phyloP scores from a whole-genome alignment of 2,113 vertebrate genomes.

The Octodon degus region DNA sequence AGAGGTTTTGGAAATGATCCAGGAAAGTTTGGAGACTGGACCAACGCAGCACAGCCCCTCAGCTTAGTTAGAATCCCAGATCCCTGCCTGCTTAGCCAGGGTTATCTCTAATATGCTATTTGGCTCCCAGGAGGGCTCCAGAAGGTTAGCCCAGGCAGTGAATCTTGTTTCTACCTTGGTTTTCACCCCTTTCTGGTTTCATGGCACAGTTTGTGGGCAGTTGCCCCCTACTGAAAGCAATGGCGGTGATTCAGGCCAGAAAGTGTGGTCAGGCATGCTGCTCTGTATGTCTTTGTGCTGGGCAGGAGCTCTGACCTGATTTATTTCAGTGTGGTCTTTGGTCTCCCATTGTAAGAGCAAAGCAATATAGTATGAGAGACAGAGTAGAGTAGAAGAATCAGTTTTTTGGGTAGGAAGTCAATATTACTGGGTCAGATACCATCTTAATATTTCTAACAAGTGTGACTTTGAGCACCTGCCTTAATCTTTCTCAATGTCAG shows the following conservation, averaged over 20 bases:
- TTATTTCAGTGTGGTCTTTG: background rate
- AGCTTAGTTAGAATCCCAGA: background rate
- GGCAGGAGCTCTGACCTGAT: background rate
- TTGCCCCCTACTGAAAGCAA: background rate
- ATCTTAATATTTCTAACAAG: background rate
- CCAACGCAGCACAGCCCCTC: background rate
- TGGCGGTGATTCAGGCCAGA: background rate
- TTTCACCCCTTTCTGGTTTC: background rate
- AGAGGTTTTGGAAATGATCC: background rate
- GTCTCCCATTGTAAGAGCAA: background rate
- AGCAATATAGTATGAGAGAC: background rate
- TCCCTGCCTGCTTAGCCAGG: background rate
- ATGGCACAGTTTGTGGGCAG: no score
- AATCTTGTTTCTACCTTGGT: background rate
- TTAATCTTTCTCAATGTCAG: background rate
- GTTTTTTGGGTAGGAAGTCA: background rate
- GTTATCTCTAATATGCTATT: accelerated
- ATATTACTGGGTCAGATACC: background rate
- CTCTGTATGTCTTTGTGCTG: background rate
- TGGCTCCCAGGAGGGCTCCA: background rate
- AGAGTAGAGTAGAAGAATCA: background rate
- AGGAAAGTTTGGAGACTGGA: background rate
- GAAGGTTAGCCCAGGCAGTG: background rate
- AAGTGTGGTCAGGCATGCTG: background rate
- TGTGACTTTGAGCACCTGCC: background rate